These are phyloP conservation scores for Dolichopus griseipennis DNA, from an alignment of 2,888 invertebrate species.

Conservation along the genomic window DNA sequence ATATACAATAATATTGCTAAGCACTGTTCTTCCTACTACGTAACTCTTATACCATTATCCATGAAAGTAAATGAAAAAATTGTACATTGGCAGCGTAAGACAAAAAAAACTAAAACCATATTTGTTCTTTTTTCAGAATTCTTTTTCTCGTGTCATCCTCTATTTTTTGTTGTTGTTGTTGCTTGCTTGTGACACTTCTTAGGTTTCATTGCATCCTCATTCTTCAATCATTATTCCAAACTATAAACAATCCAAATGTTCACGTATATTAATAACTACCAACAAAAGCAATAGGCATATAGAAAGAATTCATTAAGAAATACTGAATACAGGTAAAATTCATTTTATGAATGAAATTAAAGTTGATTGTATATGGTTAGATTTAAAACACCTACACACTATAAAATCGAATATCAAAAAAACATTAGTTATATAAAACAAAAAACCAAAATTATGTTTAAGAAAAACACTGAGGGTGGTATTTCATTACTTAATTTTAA, in stretches of 20 bases:
- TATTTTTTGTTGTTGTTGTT: not conserved
- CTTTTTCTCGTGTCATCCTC: not conserved
- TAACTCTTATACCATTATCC: too few relatives aligned
- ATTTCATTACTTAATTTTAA: not conserved
- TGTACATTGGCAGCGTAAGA: not conserved
- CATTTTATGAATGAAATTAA: not conserved
- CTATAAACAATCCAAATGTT: too few relatives aligned
- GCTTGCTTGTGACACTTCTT: not conserved
- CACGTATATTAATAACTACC: not conserved
- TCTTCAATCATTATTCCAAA: too few relatives aligned
- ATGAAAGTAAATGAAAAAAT: too few relatives aligned
- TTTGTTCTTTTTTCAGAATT: not conserved
- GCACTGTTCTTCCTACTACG: too few relatives aligned
- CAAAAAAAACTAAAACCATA: not conserved
- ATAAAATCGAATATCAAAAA: too few relatives aligned
- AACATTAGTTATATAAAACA: not conserved
- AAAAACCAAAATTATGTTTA: not conserved
- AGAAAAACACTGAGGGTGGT: not conserved
- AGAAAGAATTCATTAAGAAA: not conserved
- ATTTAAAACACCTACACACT: not conserved
- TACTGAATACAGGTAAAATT: not conserved
- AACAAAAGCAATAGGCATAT: not conserved
- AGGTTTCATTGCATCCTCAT: not conserved
- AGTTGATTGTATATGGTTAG: not conserved
- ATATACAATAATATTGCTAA: too few relatives aligned